These are phyloP conservation scores for Oedothorax gibbosus DNA, from an alignment of 1,140 invertebrate species.

Conservation along the genomic window DNA sequence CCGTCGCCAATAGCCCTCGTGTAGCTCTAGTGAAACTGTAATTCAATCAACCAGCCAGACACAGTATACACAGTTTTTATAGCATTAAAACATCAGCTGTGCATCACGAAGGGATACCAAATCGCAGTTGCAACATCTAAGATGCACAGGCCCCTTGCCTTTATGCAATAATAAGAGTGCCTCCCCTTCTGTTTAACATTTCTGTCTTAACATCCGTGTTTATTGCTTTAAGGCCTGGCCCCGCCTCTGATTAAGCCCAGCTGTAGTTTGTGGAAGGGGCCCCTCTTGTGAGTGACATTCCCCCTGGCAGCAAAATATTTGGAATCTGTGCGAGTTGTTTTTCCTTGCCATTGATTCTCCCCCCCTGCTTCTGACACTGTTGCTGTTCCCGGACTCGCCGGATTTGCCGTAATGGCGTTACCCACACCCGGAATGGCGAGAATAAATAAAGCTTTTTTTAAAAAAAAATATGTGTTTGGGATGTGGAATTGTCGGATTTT, in stretches of 20 bases:
- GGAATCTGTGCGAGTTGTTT: slow-evolving; percentile 55
- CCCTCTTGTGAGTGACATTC: slow-evolving; percentile 52
- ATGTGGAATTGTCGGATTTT: too few relatives aligned
- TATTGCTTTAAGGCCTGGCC: slow-evolving; percentile 52
- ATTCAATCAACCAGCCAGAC: too few relatives aligned
- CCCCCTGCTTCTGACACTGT: slow-evolving; percentile 43
- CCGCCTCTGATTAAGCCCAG: slow-evolving; percentile 56
- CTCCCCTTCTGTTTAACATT: slow-evolving; percentile 52
- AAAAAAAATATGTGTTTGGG: too few relatives aligned
- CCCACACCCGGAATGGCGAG: not conserved
- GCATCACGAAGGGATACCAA: too few relatives aligned
- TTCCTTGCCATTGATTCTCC: slow-evolving; percentile 57
- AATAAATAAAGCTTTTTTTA: too few relatives aligned
- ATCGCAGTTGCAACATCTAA: too few relatives aligned
- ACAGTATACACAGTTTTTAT: too few relatives aligned
- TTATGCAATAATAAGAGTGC: too few relatives aligned
- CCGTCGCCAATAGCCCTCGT: too few relatives aligned
- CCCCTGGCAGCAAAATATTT: slow-evolving; percentile 59
- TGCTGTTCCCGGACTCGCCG: slow-evolving; percentile 25
- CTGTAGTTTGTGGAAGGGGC: slow-evolving; percentile 39
- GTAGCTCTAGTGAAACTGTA: too few relatives aligned
- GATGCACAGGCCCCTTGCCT: too few relatives aligned
- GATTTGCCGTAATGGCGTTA: slow-evolving; percentile 26
- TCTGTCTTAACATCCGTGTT: slow-evolving; percentile 43
- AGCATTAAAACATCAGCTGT: too few relatives aligned